A percentile compares a stretch with the other conserved stretches of the same genome.
These are phyloP conservation scores for Rhingia rostrata DNA, from an alignment of 2,888 invertebrate species.

Conservation along the genomic window DNA sequence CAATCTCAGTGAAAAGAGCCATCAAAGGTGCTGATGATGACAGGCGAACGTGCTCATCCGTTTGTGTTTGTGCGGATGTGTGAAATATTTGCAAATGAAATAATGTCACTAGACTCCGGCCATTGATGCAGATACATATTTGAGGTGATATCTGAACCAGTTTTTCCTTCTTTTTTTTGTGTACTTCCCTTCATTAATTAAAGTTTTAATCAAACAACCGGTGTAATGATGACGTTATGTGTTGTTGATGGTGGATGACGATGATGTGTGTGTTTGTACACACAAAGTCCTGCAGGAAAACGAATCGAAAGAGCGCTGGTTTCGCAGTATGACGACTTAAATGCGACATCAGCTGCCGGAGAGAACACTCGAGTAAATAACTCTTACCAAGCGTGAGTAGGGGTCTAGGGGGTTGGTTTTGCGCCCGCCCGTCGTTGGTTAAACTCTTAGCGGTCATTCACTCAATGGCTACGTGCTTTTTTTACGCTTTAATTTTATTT, in stretches of 20 bases:
- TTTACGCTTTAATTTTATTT: too few relatives aligned
- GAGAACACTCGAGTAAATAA: constrained; percentile 51
- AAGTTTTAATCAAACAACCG: constrained; percentile 71
- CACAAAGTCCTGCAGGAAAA: constrained; percentile 20
- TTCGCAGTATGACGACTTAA: too few relatives aligned
- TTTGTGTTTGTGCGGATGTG: constrained; percentile 4
- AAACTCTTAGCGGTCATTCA: constrained; percentile 54
- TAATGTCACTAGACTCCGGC: constrained; percentile 62
- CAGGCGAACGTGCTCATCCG: not conserved
- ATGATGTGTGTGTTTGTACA: constrained; percentile 10
- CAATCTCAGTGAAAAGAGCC: constrained; percentile 6
- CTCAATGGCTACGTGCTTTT: too few relatives aligned
- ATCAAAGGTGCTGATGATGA: constrained; percentile 24
- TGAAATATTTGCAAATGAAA: constrained; percentile 60
- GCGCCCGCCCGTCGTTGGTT: not conserved
- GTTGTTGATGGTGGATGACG: constrained; percentile 3
- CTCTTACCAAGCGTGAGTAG: constrained; percentile 54
- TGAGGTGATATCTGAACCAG: constrained; percentile 55
- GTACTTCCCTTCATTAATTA: constrained; percentile 65
- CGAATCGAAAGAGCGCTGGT: too few relatives aligned
- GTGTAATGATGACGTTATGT: constrained; percentile 29
- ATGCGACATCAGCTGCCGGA: constrained; percentile 24
- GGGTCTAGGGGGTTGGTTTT: constrained; percentile 21
- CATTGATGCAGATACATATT: constrained; percentile 39
- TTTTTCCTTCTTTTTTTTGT: constrained; percentile 27